phyloP scores from a whole-genome alignment of 2,113 vertebrate genomes.

The Chionodraco myersi region DNA sequence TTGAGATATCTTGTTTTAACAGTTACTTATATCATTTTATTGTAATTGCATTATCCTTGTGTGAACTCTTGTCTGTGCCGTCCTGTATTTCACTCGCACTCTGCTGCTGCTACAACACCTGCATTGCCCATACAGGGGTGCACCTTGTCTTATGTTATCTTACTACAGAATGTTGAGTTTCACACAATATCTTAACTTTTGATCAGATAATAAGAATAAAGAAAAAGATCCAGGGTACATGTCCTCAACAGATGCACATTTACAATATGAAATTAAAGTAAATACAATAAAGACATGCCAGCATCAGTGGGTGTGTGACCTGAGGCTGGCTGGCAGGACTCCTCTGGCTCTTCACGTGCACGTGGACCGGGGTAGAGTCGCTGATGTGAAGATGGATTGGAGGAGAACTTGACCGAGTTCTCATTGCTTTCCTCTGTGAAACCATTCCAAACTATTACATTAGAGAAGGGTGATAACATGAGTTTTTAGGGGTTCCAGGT shows the following conservation, averaged over 20 bases:
- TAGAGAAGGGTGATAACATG: neutral
- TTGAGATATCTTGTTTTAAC: too few species aligned
- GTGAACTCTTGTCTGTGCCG: too few species aligned
- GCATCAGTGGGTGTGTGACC: conserved; percentile 63
- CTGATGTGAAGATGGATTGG: conserved; percentile 93
- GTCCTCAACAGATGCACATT: neutral
- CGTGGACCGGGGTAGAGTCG: conserved; percentile 91
- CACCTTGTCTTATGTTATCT: too few species aligned
- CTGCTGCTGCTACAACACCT: too few species aligned
- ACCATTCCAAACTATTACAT: neutral
- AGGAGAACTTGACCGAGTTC: conserved; percentile 88
- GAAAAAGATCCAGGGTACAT: neutral
- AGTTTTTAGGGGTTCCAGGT: neutral
- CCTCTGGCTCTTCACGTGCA: conserved; percentile 91
- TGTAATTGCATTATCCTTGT: too few species aligned
- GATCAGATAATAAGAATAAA: neutral
- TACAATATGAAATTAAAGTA: neutral
- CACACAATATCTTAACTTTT: neutral
- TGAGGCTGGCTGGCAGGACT: conserved; percentile 77
- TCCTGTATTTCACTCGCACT: too few species aligned
- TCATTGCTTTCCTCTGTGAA: conserved; percentile 87
- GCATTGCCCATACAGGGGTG: too few species aligned
- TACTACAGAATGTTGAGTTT: neutral
- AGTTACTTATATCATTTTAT: too few species aligned
- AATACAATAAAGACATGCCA: neutral